These are phyloP conservation scores for human DNA, from an alignment of 2,113 vertebrate genomes.

Conservation along the genomic window DNA sequence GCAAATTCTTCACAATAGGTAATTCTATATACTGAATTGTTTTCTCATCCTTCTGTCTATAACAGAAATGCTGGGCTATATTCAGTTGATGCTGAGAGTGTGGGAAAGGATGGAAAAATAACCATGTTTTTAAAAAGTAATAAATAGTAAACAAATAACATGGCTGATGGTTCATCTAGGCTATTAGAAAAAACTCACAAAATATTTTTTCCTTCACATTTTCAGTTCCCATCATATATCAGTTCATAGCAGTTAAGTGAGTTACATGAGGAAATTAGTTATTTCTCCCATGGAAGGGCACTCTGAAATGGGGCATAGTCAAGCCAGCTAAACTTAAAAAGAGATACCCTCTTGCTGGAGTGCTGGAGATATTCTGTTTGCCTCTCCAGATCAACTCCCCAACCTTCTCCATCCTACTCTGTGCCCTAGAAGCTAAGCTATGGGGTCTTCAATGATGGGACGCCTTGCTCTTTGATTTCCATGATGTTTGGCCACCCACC, in stretches of 20 bases:
- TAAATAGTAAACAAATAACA: not conserved
- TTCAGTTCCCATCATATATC: not conserved
- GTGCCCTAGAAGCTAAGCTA: not conserved
- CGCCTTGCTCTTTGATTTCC: not conserved
- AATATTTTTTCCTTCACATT: constrained; percentile 14
- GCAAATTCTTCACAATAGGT: constrained; percentile 18
- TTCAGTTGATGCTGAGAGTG: not conserved
- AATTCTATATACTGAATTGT: not conserved
- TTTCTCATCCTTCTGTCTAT: not conserved
- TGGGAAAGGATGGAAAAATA: constrained; percentile 25
- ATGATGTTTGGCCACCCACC: not conserved
- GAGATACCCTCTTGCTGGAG: not conserved
- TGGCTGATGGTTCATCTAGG: not conserved
- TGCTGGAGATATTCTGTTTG: not conserved
- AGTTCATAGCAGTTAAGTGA: not conserved
- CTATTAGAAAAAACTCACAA: not conserved
- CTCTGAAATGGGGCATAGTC: not conserved
- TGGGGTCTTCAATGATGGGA: not conserved
- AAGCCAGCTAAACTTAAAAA: not conserved
- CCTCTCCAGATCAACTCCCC: not conserved
- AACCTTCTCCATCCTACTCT: not conserved
- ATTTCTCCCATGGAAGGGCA: not conserved
- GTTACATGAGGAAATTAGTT: not conserved
- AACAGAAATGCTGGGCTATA: not conserved
- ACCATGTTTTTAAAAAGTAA: not conserved